These are phyloP conservation scores for Eurois occulta DNA, from an alignment of 2,888 invertebrate genomes.

Conservation along the genomic window DNA sequence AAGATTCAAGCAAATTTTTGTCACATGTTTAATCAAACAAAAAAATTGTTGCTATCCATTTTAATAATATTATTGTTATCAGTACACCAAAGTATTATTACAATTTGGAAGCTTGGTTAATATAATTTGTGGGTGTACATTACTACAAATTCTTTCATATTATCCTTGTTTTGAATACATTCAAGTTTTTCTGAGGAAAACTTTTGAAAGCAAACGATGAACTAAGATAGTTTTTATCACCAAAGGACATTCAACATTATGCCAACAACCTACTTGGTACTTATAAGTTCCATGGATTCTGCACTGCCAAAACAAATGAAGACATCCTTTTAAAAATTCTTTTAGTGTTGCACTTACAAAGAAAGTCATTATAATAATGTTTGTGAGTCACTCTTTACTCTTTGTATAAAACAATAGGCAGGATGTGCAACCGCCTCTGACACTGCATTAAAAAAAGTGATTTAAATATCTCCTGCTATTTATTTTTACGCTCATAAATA, in stretches of 20 bases:
- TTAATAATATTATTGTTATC: neutral
- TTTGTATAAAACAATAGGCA: conserved; percentile 59
- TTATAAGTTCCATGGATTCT: conserved; percentile 6
- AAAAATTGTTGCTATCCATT: neutral
- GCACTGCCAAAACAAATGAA: conserved; percentile 16
- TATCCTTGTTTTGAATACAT: neutral
- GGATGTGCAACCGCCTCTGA: conserved; percentile 55
- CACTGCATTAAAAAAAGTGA: conserved; percentile 39
- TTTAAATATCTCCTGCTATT: conserved; percentile 42
- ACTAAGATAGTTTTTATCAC: neutral
- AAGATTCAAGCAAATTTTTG: conserved; percentile 28
- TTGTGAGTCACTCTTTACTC: conserved; percentile 54
- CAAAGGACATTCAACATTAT: neutral
- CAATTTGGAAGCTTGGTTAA: neutral
- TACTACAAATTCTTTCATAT: neutral
- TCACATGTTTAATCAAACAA: neutral
- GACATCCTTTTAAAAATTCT: conserved; percentile 15
- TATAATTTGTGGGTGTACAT: neutral
- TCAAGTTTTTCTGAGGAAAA: neutral
- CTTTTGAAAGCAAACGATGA: neutral
- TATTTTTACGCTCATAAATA: conserved; percentile 5
- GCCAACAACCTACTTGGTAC: neutral
- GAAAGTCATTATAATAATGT: conserved; percentile 57
- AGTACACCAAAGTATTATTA: neutral
- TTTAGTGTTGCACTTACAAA: conserved; percentile 39